These are phyloP conservation scores for Cryptops parisi DNA, from an alignment of 2,888 invertebrate genomes.

Conservation along the genomic window DNA sequence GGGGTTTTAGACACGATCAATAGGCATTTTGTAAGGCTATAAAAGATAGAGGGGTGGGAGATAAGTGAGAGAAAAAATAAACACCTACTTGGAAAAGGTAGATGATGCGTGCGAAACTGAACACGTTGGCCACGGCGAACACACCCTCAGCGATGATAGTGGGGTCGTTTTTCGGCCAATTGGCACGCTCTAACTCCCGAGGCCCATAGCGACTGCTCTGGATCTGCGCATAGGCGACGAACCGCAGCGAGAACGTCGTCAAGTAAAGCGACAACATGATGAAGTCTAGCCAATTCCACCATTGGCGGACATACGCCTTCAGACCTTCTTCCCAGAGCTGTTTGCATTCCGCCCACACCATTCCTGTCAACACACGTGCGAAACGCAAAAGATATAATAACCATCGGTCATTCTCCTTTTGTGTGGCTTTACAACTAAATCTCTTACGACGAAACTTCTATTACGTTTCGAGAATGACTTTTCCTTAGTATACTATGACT, in stretches of 20 bases:
- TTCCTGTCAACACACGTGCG: constrained; percentile 27
- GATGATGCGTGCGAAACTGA: constrained; percentile 41
- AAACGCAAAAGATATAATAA: background rate
- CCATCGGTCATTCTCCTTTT: too few species aligned
- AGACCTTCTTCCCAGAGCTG: constrained; percentile 43
- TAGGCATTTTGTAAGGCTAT: too few species aligned
- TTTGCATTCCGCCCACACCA: constrained; percentile 42
- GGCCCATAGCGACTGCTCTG: constrained; percentile 28
- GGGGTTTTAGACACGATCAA: too few species aligned
- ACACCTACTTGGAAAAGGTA: constrained; percentile 31
- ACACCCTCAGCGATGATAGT: constrained; percentile 39
- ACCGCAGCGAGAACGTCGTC: constrained; percentile 37
- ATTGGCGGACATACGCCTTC: constrained; percentile 38
- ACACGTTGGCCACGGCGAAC: constrained; percentile 41
- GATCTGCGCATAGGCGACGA: constrained; percentile 30
- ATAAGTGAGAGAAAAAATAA: background rate
- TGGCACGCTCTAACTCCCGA: constrained; percentile 28
- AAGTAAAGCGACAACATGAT: constrained; percentile 41
- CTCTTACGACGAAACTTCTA: background rate
- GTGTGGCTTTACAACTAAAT: too few species aligned
- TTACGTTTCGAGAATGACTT: background rate
- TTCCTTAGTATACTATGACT: too few species aligned
- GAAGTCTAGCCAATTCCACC: constrained; percentile 45
- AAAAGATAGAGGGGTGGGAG: too few species aligned
- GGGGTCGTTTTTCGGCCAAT: constrained; percentile 39